A percentile compares a stretch with the other conserved stretches of the same genome.
These are phyloP conservation scores for Pristionchus fissidentatus DNA, from an alignment of 2,888 invertebrate genomes.

Conservation along the genomic window DNA sequence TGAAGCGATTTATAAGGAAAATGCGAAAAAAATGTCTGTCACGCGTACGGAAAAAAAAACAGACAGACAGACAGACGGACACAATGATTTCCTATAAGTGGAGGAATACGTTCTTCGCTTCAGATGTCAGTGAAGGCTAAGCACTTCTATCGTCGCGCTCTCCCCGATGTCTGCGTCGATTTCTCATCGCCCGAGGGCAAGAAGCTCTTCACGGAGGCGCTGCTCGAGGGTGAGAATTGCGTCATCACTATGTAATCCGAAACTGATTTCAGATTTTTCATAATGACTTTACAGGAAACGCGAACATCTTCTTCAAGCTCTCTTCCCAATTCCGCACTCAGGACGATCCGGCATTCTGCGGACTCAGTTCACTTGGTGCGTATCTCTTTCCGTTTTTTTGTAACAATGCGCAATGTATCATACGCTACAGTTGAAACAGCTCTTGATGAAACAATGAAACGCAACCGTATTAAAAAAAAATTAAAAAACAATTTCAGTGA, in stretches of 20 bases:
- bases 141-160: slow-evolving; percentile 75
- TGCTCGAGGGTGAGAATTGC: slow-evolving; percentile 62
- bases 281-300: slow-evolving; percentile 68
- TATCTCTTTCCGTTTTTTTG: not conserved
- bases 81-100: no score
- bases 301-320: slow-evolving; percentile 76
- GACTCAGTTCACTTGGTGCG: slow-evolving; percentile 77
- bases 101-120: no score
- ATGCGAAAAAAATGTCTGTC: no score
- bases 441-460: no score
- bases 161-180: slow-evolving; percentile 76
- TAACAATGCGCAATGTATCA: no score
- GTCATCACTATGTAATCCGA: no score
- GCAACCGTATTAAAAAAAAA: no score
- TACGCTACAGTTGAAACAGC: no score
- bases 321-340: slow-evolving; percentile 77
- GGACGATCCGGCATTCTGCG: slow-evolving; percentile 77
- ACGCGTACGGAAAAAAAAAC: no score
- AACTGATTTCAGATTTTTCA: not conserved
- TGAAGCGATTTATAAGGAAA: no score
- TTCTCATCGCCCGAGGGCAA: slow-evolving; percentile 76
- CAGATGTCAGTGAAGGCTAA: slow-evolving; percentile 64
- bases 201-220: slow-evolving; percentile 74
- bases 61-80: no score
- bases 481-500: slow-evolving; percentile 57